phyloP scores from a whole-genome alignment of 2,888 invertebrate species.

The Coleophora deauratella region DNA sequence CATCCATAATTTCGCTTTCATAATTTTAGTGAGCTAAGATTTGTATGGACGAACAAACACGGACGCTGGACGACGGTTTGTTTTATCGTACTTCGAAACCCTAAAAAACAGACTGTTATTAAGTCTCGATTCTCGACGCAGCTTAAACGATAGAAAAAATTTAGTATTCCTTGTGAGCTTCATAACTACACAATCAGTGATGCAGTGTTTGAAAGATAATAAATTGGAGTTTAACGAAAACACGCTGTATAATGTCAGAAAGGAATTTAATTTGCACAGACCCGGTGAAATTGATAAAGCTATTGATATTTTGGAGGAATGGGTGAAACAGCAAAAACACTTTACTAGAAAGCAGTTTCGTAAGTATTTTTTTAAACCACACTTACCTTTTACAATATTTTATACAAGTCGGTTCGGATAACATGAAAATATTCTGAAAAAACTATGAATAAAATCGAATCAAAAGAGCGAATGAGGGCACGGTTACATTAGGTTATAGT shows the following conservation, averaged over 20 bases:
- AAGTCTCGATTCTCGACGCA: no score
- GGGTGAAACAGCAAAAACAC: slow-evolving; percentile 38
- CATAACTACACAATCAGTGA: slow-evolving; percentile 9
- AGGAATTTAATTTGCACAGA: slow-evolving; percentile 25
- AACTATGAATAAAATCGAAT: neutral
- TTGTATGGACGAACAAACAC: no score
- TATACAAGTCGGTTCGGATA: neutral
- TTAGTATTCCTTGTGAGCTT: neutral
- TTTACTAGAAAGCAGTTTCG: slow-evolving; percentile 36
- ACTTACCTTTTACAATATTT: neutral
- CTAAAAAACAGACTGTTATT: no score
- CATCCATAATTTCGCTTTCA: no score
- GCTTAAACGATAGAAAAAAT: no score
- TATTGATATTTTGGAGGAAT: slow-evolving; percentile 32
- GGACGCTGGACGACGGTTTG: no score
- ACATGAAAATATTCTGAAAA: neutral
- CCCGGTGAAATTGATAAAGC: slow-evolving; percentile 29
- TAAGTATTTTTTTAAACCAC: slow-evolving; percentile 18
- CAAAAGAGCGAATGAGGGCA: no score
- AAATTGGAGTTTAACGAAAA: slow-evolving; percentile 23
- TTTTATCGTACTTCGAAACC: no score
- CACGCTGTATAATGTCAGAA: slow-evolving; percentile 28
- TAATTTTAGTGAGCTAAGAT: no score
- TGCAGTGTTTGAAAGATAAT: slow-evolving; percentile 20
- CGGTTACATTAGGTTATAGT: no score